Evolutionary conservation across 1,140 invertebrate genomes (phyloP), one percentile per base, ranked within the genome.

Genomic region (Anagrus nilaparvatae): DNA sequence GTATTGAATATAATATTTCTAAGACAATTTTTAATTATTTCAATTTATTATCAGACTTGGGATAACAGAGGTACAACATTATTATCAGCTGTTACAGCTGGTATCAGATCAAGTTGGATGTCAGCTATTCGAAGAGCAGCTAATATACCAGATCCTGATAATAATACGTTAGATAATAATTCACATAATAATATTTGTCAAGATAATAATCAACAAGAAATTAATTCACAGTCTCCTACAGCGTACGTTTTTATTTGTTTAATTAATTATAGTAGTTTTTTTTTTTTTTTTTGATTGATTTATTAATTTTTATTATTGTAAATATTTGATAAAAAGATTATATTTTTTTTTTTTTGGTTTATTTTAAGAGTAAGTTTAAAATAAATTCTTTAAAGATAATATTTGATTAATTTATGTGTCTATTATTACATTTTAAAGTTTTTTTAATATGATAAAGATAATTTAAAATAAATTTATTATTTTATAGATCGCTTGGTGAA

Each of bases 21-120:
- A n/a, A n/a, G n/a, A n/a, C n/a, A n/a, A n/a, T n/a, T n/a, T 24
- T 32, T 10, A 40, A 16, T 40, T 40, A 40, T 40, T n/a, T n/a
- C n/a, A n/a, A n/a, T n/a, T n/a, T n/a, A n/a, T n/a, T n/a, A n/a
- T 30, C 63, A 85, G 82, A 85, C 82, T 13, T 86, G 84, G 80
- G 84, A 88, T 50, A 82, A 82, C 23, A 75, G 77, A 52, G 71
- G 68, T 24, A 76, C 79, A 30, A 77, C 87, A 41, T 73, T 85
- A 2, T 61, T 97, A 40, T 90, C 90, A 19, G 92, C 93, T 14
- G 80, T 96, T 32, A 96, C 91, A 6, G 81, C 85, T 17, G 89
- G 88, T 3, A 95, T 96, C 35, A 77, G 92, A 49, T 79, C 79
- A 27, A 92, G 88, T 57, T 97, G 92, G 92, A 79, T 97, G 58